Percentiles rank a stretch among this genome's conserved stretches.
Evolutionary conservation across 92 coral and sea anemone genomes (phyloP).

Genomic region (Phenganax stokvisi): DNA sequence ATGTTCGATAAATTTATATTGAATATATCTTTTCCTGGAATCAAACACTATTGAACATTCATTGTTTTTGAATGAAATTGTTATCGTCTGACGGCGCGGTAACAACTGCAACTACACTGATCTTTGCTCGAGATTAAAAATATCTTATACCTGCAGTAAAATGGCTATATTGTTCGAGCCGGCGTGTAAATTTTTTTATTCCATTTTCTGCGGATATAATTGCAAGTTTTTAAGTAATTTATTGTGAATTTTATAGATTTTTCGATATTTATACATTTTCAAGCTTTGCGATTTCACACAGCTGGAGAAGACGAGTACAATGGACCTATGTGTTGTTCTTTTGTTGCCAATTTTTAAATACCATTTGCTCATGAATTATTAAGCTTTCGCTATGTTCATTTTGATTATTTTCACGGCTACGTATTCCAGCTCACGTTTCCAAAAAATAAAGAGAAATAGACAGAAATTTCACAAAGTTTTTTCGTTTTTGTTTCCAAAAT

Average conservation of each 20-base stretch:
- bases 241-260: neutral
- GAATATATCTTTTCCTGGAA: neutral
- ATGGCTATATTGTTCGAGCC: constrained; percentile 4
- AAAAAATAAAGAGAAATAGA: neutral
- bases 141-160: neutral
- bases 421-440: neutral
- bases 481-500: neutral
- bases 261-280: neutral
- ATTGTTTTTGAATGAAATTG: constrained; percentile 4
- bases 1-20: neutral
- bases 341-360: constrained; percentile 9
- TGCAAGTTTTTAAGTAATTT: neutral
- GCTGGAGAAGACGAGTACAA: neutral
- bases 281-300: neutral
- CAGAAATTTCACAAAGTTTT: neutral
- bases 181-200: neutral
- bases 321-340: constrained; percentile 13
- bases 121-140: neutral
- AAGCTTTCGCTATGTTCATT: constrained; percentile 4
- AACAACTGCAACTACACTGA: neutral
- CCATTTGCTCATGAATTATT: constrained; percentile 30
- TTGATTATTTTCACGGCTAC: neutral
- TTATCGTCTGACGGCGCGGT: neutral
- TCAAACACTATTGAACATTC: neutral
- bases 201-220: neutral